Evolutionary conservation across 1,140 invertebrate genomes (phyloP).

Genomic region (Acromyrmex charruanus): DNA sequence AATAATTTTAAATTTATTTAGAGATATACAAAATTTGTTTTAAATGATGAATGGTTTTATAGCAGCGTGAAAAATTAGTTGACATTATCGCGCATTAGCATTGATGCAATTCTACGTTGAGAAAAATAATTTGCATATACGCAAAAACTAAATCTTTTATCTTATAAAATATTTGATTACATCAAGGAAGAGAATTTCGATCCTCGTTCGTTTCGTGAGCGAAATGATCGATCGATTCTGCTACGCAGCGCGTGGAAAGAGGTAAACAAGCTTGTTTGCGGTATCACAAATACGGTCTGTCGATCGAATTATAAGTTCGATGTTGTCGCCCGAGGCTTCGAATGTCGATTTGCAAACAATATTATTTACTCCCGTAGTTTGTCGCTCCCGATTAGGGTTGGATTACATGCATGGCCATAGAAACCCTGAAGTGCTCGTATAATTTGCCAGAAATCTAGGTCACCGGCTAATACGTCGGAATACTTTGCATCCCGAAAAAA

Average conservation of each 20-base stretch:
- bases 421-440: slow-evolving; percentile 69
- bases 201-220: no score
- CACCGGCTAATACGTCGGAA: slow-evolving; percentile 45
- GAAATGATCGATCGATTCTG: slow-evolving; percentile 24
- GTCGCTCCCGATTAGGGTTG: slow-evolving; percentile 63
- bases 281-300: slow-evolving; percentile 33
- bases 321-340: slow-evolving; percentile 64
- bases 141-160: not conserved
- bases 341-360: slow-evolving; percentile 68
- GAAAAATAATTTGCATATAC: not conserved
- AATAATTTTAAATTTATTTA: no score
- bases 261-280: slow-evolving; percentile 26
- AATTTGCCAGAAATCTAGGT: slow-evolving; percentile 72
- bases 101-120: not conserved
- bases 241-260: not conserved
- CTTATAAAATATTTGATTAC: not conserved
- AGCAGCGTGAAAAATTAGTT: not conserved
- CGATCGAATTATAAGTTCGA: slow-evolving; percentile 57
- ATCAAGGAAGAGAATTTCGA: not conserved
- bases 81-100: not conserved
- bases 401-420: slow-evolving; percentile 68
- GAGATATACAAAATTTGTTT: no score
- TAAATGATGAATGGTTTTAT: not conserved
- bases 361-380: slow-evolving; percentile 58
- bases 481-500: slow-evolving; percentile 63